Conservation (phyloP, 2,888 invertebrate species). For the Oxyteleia sp. region DNA sequence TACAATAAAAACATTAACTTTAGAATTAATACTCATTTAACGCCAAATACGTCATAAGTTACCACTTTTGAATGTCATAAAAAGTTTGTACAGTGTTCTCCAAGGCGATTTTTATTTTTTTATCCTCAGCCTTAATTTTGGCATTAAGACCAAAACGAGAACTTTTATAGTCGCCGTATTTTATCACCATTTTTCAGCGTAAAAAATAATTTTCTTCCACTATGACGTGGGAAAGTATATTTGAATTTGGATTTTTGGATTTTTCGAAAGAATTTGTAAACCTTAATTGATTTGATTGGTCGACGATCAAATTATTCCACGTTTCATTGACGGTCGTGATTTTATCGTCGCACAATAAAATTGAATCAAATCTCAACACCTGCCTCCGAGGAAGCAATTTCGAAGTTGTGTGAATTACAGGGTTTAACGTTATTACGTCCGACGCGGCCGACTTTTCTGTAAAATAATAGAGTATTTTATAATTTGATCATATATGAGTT, state of each 20-base stretch:
- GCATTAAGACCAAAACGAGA: constrained; percentile 11
- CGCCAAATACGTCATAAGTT: constrained; percentile 48
- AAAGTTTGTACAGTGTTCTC: constrained; percentile 10
- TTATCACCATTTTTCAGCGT: neutral
- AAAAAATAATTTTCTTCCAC: constrained; percentile 9
- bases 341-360: constrained; percentile 66
- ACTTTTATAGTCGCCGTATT: constrained; percentile 22
- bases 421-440: constrained; percentile 77
- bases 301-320: constrained; percentile 12
- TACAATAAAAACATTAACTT: constrained; percentile 53
- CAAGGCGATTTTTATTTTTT: constrained; percentile 11
- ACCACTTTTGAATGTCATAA: constrained; percentile 46
- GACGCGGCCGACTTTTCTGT: constrained; percentile 70
- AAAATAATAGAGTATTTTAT: constrained; percentile 74
- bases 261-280: constrained; percentile 1
- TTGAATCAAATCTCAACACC: constrained; percentile 81
- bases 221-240: too few species aligned
- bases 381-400: constrained; percentile 80
- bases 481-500: constrained; percentile 66
- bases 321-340: constrained; percentile 51
- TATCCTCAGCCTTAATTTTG: neutral
- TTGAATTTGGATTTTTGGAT: neutral
- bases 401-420: constrained; percentile 81
- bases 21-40: constrained; percentile 56
- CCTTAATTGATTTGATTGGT: constrained; percentile 22